Evolutionary conservation across 2,888 invertebrate genomes (phyloP), one percentile per base, ranked within the genome.

Genomic region (Caenorhabditis macrosperma): DNA sequence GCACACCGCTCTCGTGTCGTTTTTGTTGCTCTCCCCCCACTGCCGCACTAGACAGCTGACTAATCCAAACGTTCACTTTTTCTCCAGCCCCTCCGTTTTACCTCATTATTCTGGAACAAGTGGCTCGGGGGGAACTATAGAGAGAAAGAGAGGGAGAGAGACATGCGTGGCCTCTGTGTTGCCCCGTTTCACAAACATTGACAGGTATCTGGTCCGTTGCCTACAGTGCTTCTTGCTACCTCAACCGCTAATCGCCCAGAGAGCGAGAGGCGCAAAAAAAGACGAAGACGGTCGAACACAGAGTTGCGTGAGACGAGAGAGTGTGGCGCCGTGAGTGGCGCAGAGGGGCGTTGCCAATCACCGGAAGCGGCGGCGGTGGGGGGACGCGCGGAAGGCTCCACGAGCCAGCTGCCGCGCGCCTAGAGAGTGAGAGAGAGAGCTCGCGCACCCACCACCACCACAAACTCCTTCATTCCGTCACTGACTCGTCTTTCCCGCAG

Each of bases 41-140:
- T n/a, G n/a, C n/a, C 46, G 46, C 48, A 1, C 46, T 35, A 71
- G 63, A 72, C 72, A 72, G 72, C 72, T 72, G 72, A 72, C 63
- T 72, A 63, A 72, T 72, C 63, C 55, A 72, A 72, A 57, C 63
- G 72, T 63, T 72, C 72, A 72, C 57, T 72, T 72, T 71, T 72
- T 72, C n/a, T 46, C 15, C 24, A 28, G 44, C 44, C 26, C 17
- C 38, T 46, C 55, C 26, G 52, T 33, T 54, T 46, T 61, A 61
- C 71, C 71, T 41, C 60, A 46, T 48, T 68, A 57, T 68, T 68
- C 69, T 61, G 63, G 72, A 72, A 72, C 72, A 72, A 72, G 72
- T 72, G 63, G 63, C 72, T 71, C 41, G n/a, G n/a, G n/a, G n/a
- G n/a, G n/a, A n/a, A n/a, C n/a, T n/a, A n/a, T n/a, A n/a, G n/a